A percentile compares a stretch with the other conserved stretches of the same genome.
These are phyloP conservation scores for Dipodomys stephensi DNA, from an alignment of 2,113 vertebrate species.

Conservation along the genomic window DNA sequence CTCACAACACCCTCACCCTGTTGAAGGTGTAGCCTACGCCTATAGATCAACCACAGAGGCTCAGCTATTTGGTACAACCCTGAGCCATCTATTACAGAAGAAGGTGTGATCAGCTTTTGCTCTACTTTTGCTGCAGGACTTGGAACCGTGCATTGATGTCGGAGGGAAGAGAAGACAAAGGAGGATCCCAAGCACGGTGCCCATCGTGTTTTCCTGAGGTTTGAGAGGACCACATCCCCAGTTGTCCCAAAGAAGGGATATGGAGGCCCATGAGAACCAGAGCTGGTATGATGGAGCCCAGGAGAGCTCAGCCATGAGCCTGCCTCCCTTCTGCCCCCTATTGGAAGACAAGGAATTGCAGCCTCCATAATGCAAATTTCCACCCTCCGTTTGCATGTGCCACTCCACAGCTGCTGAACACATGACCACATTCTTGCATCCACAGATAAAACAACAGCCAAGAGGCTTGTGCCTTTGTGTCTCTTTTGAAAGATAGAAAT, in stretches of 20 bases:
- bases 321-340: not conserved
- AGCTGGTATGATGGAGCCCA: not conserved
- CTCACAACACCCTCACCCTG: fast-evolving
- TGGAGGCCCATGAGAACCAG: not conserved
- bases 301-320: slow-evolving; percentile 36
- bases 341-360: slow-evolving; percentile 74
- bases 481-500: slow-evolving; percentile 61
- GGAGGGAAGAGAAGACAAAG: fast-evolving
- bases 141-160: fast-evolving
- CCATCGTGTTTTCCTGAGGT: not conserved
- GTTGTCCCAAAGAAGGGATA: not conserved
- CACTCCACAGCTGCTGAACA: slow-evolving; percentile 82
- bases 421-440: slow-evolving; percentile 71
- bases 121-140: not conserved
- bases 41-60: not conserved
- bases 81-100: fast-evolving
- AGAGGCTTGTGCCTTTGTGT: slow-evolving; percentile 59
- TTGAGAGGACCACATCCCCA: too few species aligned
- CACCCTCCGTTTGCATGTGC: slow-evolving; percentile 65
- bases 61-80: fast-evolving
- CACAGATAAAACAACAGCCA: slow-evolving; percentile 77
- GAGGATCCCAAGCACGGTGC: fast-evolving
- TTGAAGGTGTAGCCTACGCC: not conserved
- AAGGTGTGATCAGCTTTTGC: too few species aligned
- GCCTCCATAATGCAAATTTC: slow-evolving; percentile 74